phyloP scores from a whole-genome alignment of 2,113 vertebrate genomes.

The Marcusenius ussheri region DNA sequence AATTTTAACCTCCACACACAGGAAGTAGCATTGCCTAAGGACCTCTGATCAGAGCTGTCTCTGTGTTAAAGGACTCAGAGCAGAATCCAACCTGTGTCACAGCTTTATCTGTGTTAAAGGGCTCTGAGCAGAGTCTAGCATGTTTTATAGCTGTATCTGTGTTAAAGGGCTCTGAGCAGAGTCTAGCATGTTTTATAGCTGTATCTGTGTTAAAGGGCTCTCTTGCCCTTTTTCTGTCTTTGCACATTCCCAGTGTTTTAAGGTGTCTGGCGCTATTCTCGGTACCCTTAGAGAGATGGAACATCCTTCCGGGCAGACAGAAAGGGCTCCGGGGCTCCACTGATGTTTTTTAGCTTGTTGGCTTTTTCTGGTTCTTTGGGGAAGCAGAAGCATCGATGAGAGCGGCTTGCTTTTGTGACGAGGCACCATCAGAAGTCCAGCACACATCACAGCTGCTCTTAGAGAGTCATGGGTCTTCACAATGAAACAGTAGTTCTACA shows the following conservation, averaged over 20 bases:
- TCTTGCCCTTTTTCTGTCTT: not conserved
- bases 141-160: not conserved
- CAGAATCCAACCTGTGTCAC: not conserved
- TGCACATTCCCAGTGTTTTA: not conserved
- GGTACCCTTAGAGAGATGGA: not conserved
- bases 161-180: no score
- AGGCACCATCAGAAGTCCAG: not conserved
- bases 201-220: not conserved
- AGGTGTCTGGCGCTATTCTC: not conserved
- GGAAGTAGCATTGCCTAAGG: not conserved
- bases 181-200: no score
- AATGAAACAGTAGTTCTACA: not conserved
- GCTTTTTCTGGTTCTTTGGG: not conserved
- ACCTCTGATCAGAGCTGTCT: not conserved
- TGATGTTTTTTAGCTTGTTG: conserved; percentile 16
- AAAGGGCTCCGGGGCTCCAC: not conserved
- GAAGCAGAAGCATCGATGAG: not conserved
- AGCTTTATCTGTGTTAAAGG: not conserved
- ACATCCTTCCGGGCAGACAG: not conserved
- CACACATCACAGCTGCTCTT: not conserved
- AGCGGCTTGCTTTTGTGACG: not conserved
- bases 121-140: not conserved
- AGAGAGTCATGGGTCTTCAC: not conserved
- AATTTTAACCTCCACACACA: not conserved
- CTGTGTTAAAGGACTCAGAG: not conserved